Conservation (phyloP, 2,113 vertebrate genomes). For the Caranx melampygus region DNA sequence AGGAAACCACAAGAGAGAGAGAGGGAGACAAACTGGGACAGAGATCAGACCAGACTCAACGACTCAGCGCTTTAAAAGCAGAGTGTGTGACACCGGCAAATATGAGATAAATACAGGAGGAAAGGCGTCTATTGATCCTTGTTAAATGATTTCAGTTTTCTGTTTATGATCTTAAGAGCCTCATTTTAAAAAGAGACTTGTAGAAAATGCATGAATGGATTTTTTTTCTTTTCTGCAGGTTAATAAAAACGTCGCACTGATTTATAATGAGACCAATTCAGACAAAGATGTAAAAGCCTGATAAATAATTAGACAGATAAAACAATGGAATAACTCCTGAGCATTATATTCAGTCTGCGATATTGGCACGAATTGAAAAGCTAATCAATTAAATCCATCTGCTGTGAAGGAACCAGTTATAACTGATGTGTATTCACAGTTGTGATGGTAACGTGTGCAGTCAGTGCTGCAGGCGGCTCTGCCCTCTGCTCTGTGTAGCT, state of each 20-base stretch:
- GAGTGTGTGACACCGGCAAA: not conserved
- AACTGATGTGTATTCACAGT: not conserved
- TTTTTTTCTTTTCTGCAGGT: too few relatives aligned
- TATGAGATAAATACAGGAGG: not conserved
- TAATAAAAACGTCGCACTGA: too few relatives aligned
- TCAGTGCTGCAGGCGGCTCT: not conserved
- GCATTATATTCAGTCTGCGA: too few relatives aligned
- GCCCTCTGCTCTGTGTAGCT: not conserved
- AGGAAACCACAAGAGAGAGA: not conserved
- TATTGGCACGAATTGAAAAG: too few relatives aligned
- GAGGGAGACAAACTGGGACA: conserved; percentile 18
- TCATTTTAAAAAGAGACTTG: too few relatives aligned
- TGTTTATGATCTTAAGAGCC: too few relatives aligned
- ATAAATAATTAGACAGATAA: not conserved
- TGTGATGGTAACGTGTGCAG: not conserved
- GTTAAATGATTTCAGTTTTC: too few relatives aligned
- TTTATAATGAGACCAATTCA: too few relatives aligned
- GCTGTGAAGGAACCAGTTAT: not conserved
- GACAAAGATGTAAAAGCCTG: too few relatives aligned
- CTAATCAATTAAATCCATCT: not conserved
- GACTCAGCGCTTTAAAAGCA: not conserved
- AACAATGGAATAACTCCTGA: not conserved
- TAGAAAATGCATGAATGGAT: too few relatives aligned
- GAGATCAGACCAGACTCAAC: not conserved
- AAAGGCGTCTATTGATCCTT: not conserved